Evolutionary conservation across 1,140 invertebrate genomes (phyloP), one percentile per base, ranked within the genome.

Genomic region (Delia radicum): DNA sequence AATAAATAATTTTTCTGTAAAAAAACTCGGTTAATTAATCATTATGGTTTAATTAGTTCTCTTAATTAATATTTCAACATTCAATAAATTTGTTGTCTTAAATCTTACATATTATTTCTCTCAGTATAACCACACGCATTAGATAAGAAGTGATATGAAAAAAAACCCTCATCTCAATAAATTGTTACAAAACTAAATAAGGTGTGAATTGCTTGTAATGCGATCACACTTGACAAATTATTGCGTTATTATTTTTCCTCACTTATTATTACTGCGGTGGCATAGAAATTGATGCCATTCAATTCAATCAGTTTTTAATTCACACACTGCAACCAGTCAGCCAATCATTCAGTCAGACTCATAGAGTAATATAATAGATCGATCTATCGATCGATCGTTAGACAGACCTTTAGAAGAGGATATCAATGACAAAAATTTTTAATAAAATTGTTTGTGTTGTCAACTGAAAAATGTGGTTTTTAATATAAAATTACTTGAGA

Each of bases 361-460:
- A 21, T 13, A 37, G 33, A 37, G 33, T 55, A 42, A 42, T 18
- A 21, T 55, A 55, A 55, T 55, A 37, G 15, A 55, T 21, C 46
- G 46, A 55, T 55, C 12, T 21, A 55, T 55, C 8, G 48, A 55
- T 55, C 8, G 18, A 21, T 55, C 46, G 15, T 55, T 18, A 55
- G 48, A 55, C 18, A 55, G 18, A 31, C 63, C 63, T 67, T 67
- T 67, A 67, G 5, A 18, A 6, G 12, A 67, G 63, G 28, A 67
- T 67, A 67, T 67, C 63, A 18, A 67, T 67, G n/a, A 67, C 63
- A 67, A 67, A 18, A 28, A 79, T 82, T 84, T 81, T 84, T 84
- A 84, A 84, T 84, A 80, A 84, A 84, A 84, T 84, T 84, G 82
- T 84, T 84, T 84, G 82, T 82, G 81, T 82, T 81, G 82, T 81